A percentile compares a stretch with the other conserved stretches of the same genome.
phyloP scores from a whole-genome alignment of 2,113 vertebrate species.

The Oreochromis spilurus region DNA sequence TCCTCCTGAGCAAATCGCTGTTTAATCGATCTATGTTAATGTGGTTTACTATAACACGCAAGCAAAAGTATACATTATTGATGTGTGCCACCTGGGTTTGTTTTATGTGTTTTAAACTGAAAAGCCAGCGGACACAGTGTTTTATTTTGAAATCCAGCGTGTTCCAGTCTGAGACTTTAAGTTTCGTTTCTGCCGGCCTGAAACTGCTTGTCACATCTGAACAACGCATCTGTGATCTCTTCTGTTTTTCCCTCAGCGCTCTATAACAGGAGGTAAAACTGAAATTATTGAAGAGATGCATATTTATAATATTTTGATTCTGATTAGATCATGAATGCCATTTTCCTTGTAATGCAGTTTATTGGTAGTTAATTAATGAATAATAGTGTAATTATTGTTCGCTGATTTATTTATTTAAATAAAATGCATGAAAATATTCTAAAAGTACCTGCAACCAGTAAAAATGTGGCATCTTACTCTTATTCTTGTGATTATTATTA shows the following conservation, averaged over 20 bases:
- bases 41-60: not conserved
- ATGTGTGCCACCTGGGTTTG: fast-evolving
- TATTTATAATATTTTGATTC: fast-evolving
- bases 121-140: not conserved
- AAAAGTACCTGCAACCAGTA: not conserved
- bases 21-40: not conserved
- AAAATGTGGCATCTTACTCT: not conserved
- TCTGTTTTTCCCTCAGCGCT: not conserved
- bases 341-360: not conserved
- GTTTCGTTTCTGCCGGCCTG: not conserved
- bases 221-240: fast-evolving
- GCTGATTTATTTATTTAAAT: not conserved
- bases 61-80: fast-evolving
- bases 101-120: not conserved
- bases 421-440: not conserved
- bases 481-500: not conserved
- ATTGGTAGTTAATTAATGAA: not conserved
- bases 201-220: not conserved
- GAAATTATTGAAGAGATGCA: not conserved
- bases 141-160: not conserved
- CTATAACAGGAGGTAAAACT: not conserved
- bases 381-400: not conserved
- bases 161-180: not conserved
- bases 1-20: not conserved
- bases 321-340: not conserved